Base-by-base conservation (phyloP, 2,113 vertebrate species). In the Pangasianodon gigas region DNA sequence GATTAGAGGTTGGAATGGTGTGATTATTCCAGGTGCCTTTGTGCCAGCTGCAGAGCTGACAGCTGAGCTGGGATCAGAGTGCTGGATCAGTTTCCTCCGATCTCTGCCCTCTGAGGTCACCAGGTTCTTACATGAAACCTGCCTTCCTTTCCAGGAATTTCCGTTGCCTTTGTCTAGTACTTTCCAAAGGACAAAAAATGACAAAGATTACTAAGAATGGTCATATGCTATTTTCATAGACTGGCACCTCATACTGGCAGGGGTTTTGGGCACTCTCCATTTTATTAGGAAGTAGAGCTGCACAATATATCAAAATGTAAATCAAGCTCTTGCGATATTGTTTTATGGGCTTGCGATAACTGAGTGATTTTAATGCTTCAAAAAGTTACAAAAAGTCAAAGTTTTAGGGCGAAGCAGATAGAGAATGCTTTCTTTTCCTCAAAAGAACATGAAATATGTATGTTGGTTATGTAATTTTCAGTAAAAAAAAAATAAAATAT, bases 1-100 rank as follows among this genome's bases (percentile, higher is more conserved):
- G 91, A 93, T 92, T 93, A 92, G 85, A 92, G 88, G 84, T 74
- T 87, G 32, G 88, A 92, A 89, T 87, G 88, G 88, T 81, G 86
- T 67, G 88, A 91, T 88, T 90, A 91, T 93, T 82, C 84, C 84
- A 92, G 82, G 89, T 93, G 87, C 85, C 84, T 89, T 85, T 83
- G 56, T 86, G 81, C 92, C 92, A 92, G 85, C 91, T 93, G 91
- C 71, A 37, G 74, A 65, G 79, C 79, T 89, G 85, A 89, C 88
- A 88, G 92, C 92, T 92, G 88, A 91, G 41, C 52, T 14, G 56
- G 81, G 87, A 87, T 92, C 87, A 89, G 89, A 48, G 86, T 62
- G 4, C 46, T 69, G 91, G 82, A 88, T 91, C 84, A 69, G 60
- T 91, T 90, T 67, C 81, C 75, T 77, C 74, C 41, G 16, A 62